Evolutionary conservation across 2,888 invertebrate genomes (phyloP).

Genomic region (Sarcophaga carnaria): DNA sequence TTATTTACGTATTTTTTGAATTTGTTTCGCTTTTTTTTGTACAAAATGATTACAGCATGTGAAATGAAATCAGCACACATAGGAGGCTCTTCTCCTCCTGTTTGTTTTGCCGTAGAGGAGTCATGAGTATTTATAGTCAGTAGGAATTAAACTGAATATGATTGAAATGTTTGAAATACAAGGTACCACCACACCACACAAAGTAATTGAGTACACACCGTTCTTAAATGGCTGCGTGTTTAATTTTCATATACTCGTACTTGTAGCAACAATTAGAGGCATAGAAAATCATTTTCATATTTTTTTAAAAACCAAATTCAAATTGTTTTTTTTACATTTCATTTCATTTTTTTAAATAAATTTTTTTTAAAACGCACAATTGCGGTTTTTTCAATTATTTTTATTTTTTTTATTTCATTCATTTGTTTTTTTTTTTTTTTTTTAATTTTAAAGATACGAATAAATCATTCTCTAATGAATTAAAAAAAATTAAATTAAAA

Average conservation of each 20-base stretch:
- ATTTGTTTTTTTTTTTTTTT: neutral
- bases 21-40: neutral
- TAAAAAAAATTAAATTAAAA: conserved; percentile 12
- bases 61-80: conserved; percentile 48
- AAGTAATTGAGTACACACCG: conserved; percentile 41
- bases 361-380: conserved; percentile 62
- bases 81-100: neutral
- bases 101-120: neutral
- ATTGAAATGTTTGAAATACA: conserved; percentile 6
- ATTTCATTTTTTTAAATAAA: conserved; percentile 2
- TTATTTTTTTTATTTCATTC: neutral
- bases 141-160: neutral
- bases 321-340: no score
- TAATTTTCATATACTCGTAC: neutral
- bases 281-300: conserved; percentile 40
- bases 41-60: conserved; percentile 21
- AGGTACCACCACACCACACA: neutral
- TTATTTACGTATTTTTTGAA: conserved; percentile 18
- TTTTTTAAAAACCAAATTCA: conserved; percentile 41
- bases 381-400: conserved; percentile 51
- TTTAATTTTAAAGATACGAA: conserved; percentile 28
- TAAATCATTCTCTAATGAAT: neutral
- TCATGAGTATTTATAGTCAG: conserved; percentile 24
- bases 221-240: conserved; percentile 14
- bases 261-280: neutral